Percentiles rank a stretch among this genome's conserved stretches.
Conservation (phyloP, 2,797 vertebrate genomes). For the Micropoecilia bifurca region DNA sequence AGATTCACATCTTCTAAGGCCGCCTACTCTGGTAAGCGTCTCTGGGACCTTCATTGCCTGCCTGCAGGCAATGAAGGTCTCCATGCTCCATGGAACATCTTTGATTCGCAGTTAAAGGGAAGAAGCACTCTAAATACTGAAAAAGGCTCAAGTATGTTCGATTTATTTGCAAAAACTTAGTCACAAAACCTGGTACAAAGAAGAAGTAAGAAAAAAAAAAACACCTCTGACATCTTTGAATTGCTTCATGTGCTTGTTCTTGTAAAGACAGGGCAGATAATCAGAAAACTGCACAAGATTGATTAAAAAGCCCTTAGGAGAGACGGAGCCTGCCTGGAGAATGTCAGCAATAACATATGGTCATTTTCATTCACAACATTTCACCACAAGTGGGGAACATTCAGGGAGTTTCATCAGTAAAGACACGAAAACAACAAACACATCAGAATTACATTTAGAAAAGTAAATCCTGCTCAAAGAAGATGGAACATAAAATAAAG, state of each 20-base stretch:
- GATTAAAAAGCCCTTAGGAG: conserved; percentile 69
- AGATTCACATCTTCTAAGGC: background rate
- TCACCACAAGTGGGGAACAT: conserved; percentile 66
- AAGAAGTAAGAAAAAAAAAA: conserved; percentile 63
- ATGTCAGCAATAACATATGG: conserved; percentile 24
- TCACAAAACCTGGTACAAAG: conserved; percentile 71
- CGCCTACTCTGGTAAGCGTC: background rate
- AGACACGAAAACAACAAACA: conserved; percentile 57
- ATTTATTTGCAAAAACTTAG: conserved; percentile 82
- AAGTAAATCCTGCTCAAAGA: conserved; percentile 66
- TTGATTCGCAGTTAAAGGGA: background rate
- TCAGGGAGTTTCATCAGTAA: conserved; percentile 65
- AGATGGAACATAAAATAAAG: conserved; percentile 77
- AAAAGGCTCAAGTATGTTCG: conserved; percentile 62
- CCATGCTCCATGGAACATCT: no score
- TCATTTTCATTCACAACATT: conserved; percentile 57
- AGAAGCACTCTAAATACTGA: background rate
- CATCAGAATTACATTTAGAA: conserved; percentile 75
- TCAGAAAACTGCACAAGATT: conserved; percentile 52
- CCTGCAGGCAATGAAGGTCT: no score
- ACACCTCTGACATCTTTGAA: conserved; percentile 51
- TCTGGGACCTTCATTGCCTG: background rate
- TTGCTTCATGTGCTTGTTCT: conserved; percentile 36
- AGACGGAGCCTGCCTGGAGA: conserved; percentile 49
- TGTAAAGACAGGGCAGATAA: conserved; percentile 41